phyloP scores from a whole-genome alignment of 2,797 vertebrate species.

The Rhinophrynus dorsalis region DNA sequence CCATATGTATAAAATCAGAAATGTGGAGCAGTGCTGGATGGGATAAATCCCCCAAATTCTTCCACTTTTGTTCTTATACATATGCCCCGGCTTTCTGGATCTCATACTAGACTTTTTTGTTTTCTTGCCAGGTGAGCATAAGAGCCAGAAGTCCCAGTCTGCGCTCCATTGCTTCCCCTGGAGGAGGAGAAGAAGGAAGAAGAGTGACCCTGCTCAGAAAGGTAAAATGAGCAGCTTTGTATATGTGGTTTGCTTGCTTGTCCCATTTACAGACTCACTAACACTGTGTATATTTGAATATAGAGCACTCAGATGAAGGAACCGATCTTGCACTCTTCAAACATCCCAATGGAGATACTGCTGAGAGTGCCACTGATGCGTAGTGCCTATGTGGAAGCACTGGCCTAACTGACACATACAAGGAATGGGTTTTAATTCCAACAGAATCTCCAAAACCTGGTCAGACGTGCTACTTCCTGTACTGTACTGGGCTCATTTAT shows the following conservation, averaged over 20 bases:
- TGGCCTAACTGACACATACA: not conserved
- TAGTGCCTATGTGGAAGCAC: not conserved
- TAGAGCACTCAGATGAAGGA: slow-evolving; percentile 18
- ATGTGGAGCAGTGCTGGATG: too few relatives aligned
- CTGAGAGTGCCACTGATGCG: slow-evolving; percentile 8
- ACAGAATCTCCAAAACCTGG: too few relatives aligned
- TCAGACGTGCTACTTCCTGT: too few relatives aligned
- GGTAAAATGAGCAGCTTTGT: slow-evolving; percentile 24
- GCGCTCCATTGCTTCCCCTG: slow-evolving; percentile 55
- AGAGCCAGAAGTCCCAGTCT: slow-evolving; percentile 40
- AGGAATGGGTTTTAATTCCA: too few relatives aligned
- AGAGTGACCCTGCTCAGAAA: slow-evolving; percentile 20
- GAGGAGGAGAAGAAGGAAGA: slow-evolving; percentile 51
- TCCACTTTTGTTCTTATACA: too few relatives aligned
- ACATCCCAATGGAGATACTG: slow-evolving; percentile 28
- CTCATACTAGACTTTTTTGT: too few relatives aligned
- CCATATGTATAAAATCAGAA: too few relatives aligned
- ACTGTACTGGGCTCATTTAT: too few relatives aligned
- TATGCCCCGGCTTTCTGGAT: too few relatives aligned
- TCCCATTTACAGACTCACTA: not conserved
- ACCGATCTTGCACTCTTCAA: slow-evolving; percentile 22
- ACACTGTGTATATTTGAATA: not conserved
- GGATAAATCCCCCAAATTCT: too few relatives aligned
- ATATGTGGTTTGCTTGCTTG: not conserved
- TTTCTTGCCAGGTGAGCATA: slow-evolving; percentile 47